These are phyloP conservation scores for Poecilus cupreus DNA, from an alignment of 2,888 invertebrate species.

Conservation along the genomic window DNA sequence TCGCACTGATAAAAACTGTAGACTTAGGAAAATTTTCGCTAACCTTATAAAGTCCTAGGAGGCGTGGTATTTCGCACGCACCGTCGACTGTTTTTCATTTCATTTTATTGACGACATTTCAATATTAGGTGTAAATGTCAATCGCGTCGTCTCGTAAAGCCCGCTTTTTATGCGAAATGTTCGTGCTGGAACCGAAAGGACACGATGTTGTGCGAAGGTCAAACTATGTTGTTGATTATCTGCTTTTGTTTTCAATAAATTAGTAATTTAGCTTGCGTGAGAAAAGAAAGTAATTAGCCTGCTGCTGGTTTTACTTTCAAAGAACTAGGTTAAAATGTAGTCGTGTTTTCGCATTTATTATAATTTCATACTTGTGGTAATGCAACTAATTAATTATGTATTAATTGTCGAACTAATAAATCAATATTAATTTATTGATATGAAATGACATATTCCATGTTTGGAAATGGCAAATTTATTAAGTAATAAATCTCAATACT, in stretches of 20 bases:
- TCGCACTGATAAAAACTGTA: constrained; percentile 8
- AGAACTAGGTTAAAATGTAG: too few species aligned
- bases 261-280: constrained; percentile 13
- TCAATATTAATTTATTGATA: too few species aligned
- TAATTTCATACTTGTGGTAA: too few species aligned
- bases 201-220: constrained; percentile 4
- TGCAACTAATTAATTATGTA: too few species aligned
- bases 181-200: not conserved
- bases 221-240: constrained; percentile 4
- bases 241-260: constrained; percentile 28
- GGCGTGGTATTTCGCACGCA: constrained; percentile 35
- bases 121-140: constrained; percentile 44
- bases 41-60: constrained; percentile 32
- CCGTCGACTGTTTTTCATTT: constrained; percentile 20
- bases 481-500: too few species aligned
- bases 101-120: constrained; percentile 35
- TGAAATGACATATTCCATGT: too few species aligned
- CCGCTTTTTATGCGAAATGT: constrained; percentile 4
- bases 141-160: constrained; percentile 29
- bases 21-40: not conserved
- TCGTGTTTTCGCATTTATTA: too few species aligned
- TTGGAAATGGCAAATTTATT: too few species aligned
- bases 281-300: constrained; percentile 13
- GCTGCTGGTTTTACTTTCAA: constrained; percentile 6
- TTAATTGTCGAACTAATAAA: too few species aligned